phyloP scores from a whole-genome alignment of 2,113 vertebrate genomes.

The Probosciger aterrimus region DNA sequence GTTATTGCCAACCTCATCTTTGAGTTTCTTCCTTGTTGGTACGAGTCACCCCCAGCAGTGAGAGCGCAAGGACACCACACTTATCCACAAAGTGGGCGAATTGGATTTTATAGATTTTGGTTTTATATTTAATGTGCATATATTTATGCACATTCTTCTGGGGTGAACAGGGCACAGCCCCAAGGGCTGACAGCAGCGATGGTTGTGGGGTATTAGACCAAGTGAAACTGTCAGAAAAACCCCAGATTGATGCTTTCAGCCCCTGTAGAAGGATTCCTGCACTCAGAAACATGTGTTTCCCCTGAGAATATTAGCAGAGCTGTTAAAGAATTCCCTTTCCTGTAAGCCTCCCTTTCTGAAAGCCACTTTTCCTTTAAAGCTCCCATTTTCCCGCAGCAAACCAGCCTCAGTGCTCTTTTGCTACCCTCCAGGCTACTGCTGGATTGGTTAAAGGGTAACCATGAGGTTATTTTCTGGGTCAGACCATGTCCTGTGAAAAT shows the following conservation, averaged over 20 bases:
- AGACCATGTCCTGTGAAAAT: neutral
- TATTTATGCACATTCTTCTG: rapidly evolving
- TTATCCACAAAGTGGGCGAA: neutral
- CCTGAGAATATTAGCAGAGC: neutral
- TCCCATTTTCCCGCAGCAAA: rapidly evolving
- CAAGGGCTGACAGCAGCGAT: neutral
- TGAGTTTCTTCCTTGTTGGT: neutral
- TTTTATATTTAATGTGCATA: neutral
- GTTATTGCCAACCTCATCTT: neutral
- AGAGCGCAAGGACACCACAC: neutral
- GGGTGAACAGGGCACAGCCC: neutral
- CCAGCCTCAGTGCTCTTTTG: rapidly evolving
- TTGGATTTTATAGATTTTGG: neutral
- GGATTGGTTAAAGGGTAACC: neutral
- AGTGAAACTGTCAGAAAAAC: too few species aligned
- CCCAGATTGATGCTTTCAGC: neutral
- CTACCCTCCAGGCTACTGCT: neutral
- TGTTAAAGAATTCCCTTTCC: neutral
- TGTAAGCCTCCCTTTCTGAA: neutral
- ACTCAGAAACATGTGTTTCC: rapidly evolving
- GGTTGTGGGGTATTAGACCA: neutral
- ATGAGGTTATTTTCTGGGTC: neutral
- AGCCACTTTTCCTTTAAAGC: neutral
- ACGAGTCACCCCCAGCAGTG: neutral
- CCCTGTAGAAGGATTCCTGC: neutral